Base-by-base conservation (phyloP, 2,113 vertebrate genomes). In the Spea bombifrons region DNA sequence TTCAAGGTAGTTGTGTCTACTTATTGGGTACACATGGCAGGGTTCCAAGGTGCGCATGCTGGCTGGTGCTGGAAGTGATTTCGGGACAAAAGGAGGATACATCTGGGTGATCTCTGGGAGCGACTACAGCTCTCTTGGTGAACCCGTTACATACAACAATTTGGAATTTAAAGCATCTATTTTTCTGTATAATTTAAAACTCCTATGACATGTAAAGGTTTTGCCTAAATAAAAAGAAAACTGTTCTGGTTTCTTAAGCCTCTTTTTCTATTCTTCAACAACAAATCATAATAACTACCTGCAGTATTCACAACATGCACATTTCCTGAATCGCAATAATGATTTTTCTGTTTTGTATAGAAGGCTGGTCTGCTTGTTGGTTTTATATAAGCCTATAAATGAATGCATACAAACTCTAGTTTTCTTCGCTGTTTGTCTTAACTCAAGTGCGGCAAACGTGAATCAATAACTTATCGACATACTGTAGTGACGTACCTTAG, bases 351-450 rank as follows among this genome's bases (percentile, higher is more conserved):
- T 61, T 70, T 61, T 69, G 9, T 59, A 59, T 55, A 77, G 43
- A n/a, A 63, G 57, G 4, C 52, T 48, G 50, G 30, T 17, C n/a
- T 71, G 50, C 4, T 30, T 7, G n/a, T 64, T 64, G 59, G 46
- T 59, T 80, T 48, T 59, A 74, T 59, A 49, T 68, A 80, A 80
- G 64, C 52, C 53, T 45, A 30, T 30, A 68, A 74, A 74, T 80
- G 52, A 75, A 84, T 84, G 49, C 13, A 63, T n/a, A 52, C 30
- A 67, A 84, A 75, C 0, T 70, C 75, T 52, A 66, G 5, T 79
- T 80, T 64, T 69, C 44, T 53, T 76, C 7, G 55, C 0, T 12
- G 43, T 77, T 48, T 78, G 5, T 71, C 50, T 67, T 80, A 16
- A 12, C 43, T 74, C 30, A 59, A 65, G 46, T 0, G 15, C 49